These are phyloP conservation scores for Eira barbara DNA, from an alignment of 2,113 vertebrate species.

Conservation along the genomic window DNA sequence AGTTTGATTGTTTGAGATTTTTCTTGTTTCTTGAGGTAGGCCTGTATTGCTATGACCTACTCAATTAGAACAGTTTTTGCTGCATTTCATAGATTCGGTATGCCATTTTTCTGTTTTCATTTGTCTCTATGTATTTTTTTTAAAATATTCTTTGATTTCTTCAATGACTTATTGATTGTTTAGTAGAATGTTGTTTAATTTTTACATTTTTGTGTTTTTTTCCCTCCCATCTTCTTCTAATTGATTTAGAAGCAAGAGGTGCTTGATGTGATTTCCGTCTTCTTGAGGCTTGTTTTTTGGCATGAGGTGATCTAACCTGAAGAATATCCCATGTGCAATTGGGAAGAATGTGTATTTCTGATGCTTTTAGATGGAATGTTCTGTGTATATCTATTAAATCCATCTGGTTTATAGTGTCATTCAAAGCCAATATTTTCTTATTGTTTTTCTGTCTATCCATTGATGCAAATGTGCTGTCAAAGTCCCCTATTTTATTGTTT, in stretches of 20 bases:
- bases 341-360: not conserved
- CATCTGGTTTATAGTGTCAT: not conserved
- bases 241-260: not conserved
- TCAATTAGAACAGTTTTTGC: not conserved
- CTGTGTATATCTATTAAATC: not conserved
- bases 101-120: not conserved
- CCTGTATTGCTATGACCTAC: not conserved
- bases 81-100: not conserved
- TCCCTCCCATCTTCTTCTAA: not conserved
- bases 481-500: not conserved
- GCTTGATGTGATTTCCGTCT: not conserved
- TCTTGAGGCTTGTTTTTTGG: not conserved
- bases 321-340: not conserved
- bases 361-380: not conserved
- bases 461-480: not conserved
- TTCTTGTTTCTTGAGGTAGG: not conserved
- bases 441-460: not conserved
- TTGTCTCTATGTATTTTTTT: not conserved
- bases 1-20: not conserved
- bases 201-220: not conserved
- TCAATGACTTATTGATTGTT: not conserved
- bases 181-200: not conserved
- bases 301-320: not conserved
- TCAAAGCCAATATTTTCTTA: not conserved
- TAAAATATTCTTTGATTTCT: not conserved